These are phyloP conservation scores for Argya squamiceps DNA, from an alignment of 2,797 vertebrate species.

Conservation along the genomic window DNA sequence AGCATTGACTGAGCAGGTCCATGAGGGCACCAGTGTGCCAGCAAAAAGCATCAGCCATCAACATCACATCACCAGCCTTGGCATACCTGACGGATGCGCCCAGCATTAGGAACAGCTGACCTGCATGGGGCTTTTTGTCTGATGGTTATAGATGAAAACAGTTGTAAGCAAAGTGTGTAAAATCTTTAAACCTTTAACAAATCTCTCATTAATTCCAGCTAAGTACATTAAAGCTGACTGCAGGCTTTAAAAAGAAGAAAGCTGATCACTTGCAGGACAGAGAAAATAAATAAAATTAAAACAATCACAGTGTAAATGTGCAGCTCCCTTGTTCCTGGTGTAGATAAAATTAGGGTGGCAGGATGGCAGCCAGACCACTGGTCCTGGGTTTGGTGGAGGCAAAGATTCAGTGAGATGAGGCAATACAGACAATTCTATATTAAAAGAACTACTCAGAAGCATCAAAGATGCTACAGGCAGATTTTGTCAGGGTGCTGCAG, in stretches of 20 bases:
- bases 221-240: constrained; percentile 51
- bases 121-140: background rate
- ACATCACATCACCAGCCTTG: background rate
- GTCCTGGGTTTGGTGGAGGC: background rate
- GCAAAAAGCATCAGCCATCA: background rate
- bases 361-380: background rate
- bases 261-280: constrained; percentile 6
- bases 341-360: background rate
- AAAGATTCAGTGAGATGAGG: background rate
- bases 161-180: constrained; percentile 22
- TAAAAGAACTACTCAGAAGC: background rate
- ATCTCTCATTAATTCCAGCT: constrained; percentile 59
- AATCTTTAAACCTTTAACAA: constrained; percentile 59
- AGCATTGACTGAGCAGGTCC: background rate
- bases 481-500: background rate
- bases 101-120: background rate
- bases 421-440: background rate
- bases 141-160: constrained; percentile 20
- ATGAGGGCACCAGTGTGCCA: background rate
- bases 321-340: background rate
- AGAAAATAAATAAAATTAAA: background rate
- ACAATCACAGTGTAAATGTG: background rate
- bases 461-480: background rate
- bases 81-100: background rate
- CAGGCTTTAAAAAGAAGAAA: constrained; percentile 36